phyloP scores from a whole-genome alignment of 2,113 vertebrate species.

The Rattus norvegicus region DNA sequence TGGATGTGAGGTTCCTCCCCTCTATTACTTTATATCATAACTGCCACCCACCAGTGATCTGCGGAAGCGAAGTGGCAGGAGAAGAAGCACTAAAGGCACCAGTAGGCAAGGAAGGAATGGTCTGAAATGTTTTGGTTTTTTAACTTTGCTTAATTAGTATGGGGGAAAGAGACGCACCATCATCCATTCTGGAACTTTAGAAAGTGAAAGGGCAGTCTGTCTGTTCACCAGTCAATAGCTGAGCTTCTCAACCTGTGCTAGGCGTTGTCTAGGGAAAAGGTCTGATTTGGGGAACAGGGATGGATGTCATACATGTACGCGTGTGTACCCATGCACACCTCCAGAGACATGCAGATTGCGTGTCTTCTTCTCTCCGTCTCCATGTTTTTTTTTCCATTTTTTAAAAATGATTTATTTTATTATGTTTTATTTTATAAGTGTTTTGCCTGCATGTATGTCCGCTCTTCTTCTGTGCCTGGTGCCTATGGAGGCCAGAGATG shows the following conservation, averaged over 20 bases:
- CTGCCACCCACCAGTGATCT: neutral
- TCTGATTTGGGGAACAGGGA: neutral
- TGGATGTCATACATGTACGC: neutral
- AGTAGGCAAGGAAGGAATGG: neutral
- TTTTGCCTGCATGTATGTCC: neutral
- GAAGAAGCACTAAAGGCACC: neutral
- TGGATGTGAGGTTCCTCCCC: neutral
- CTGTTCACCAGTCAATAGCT: neutral
- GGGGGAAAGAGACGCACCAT: neutral
- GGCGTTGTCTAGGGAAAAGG: neutral
- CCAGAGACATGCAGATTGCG: neutral
- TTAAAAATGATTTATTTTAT: neutral
- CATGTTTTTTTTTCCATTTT: neutral
- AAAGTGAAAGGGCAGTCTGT: neutral
- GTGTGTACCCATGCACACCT: neutral
- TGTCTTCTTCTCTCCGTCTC: neutral
- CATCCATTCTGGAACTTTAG: neutral
- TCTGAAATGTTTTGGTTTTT: neutral
- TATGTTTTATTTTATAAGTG: neutral
- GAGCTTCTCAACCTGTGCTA: neutral
- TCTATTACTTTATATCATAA: neutral
- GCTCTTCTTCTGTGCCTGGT: neutral
- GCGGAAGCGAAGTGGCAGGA: neutral
- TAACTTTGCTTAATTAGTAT: conserved; percentile 15
- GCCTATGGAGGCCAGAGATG: neutral